Evolutionary conservation across 2,888 invertebrate species (phyloP).

Genomic region (Pheosia gnoma): DNA sequence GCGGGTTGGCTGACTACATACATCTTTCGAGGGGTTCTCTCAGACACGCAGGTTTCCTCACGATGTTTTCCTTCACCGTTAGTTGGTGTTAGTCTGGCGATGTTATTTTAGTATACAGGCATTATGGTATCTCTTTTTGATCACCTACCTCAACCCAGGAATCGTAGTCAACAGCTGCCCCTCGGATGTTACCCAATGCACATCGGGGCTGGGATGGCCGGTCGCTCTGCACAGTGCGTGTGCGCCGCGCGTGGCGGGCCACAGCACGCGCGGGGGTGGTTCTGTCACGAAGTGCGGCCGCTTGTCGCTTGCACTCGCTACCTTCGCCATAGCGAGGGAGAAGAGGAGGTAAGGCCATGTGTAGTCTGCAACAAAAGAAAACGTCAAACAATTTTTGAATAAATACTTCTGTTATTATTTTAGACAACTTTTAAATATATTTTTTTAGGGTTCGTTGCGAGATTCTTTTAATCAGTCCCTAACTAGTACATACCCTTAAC

Average conservation of each 20-base stretch:
- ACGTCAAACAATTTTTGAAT: too few species aligned
- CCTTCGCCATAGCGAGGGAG: constrained; percentile 50
- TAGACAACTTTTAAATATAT: too few species aligned
- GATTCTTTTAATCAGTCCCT: too few species aligned
- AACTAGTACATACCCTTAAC: too few species aligned
- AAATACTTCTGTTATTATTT: too few species aligned
- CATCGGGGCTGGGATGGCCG: constrained; percentile 71
- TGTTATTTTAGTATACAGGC: too few species aligned
- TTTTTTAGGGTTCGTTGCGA: too few species aligned
- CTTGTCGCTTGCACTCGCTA: constrained; percentile 64
- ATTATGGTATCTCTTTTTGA: not conserved
- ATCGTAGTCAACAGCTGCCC: constrained; percentile 77
- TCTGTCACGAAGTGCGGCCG: constrained; percentile 72
- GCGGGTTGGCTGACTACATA: too few species aligned
- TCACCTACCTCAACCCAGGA: constrained; percentile 69
- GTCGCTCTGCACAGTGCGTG: constrained; percentile 70
- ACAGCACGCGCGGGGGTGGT: constrained; percentile 72
- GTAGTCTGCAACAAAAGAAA: constrained; percentile 36
- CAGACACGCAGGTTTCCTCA: too few species aligned
- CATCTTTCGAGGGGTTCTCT: too few species aligned
- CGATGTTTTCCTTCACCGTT: too few species aligned
- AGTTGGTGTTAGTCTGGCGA: too few species aligned
- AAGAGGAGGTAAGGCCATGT: constrained; percentile 50
- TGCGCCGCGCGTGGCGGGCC: constrained; percentile 76
- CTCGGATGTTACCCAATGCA: constrained; percentile 77